Base-by-base conservation (phyloP, 2,888 invertebrate genomes). In the Stenurella melanura region DNA sequence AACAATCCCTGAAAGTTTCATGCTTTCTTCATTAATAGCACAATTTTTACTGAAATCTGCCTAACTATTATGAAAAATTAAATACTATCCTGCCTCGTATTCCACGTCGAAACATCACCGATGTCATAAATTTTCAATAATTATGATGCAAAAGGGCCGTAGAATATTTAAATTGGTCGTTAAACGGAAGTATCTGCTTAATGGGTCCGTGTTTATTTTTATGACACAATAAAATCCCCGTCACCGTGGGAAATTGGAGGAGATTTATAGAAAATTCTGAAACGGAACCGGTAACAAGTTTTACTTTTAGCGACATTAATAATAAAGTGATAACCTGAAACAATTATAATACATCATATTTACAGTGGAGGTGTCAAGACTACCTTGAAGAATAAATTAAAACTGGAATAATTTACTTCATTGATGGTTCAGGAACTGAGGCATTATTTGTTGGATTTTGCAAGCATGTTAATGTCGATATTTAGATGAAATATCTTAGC, bases 241-340 rank as follows among this genome's bases (percentile, higher is more conserved):
- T 50, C 50, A 50, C 50, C 50, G 50, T 50, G 50, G 50, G 50
- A 50, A 50, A 50, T 50, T 50, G 50, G 15, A 50, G 50, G 50
- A 50, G 12, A 50, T 50, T 50, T 50, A 11, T 15, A 15, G 12
- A 50, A 50, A 50, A 50, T 50, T 2, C 50, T 50, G 50, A 15
- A 50, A 50, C 50, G 50, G 50, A 50, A 50, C 50, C 50, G 50
- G 50, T 50, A 50, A 50, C 50, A 50, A 5, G 50, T 50, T 50
- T 15, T 12, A 50, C 50, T 15, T 50, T 50, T 50, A 15, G 50
- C n/a, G 3, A 50, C 50, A 50, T 50, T 50, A 3, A 15, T 50
- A 50, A 5, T 1, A 15, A 15, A 50, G 50, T 15, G 50, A 50
- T 15, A 50, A 50, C 50, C 15, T 50, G 50, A 50, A 50, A 50